Base-by-base conservation (phyloP, 2,113 vertebrate genomes). In the Forbesichthys agassizii region DNA sequence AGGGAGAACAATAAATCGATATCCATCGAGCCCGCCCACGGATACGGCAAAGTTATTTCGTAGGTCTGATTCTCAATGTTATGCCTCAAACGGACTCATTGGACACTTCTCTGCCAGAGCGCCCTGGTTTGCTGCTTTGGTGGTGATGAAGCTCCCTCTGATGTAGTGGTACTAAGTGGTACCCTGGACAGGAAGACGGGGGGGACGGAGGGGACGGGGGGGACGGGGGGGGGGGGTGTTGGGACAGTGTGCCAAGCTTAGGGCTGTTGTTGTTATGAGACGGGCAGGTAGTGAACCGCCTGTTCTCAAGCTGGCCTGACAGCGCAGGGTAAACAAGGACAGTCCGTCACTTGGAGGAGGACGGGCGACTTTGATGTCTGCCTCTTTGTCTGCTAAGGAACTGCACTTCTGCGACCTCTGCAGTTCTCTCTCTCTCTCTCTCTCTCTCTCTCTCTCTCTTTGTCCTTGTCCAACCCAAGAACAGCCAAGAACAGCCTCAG, bases 391-490 rank as follows among this genome's bases (percentile, higher is more conserved):
- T 77, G 67, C 59, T 68, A 47, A 72, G 77, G 51, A 66, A 36
- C 46, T 5, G 12, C 64, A 18, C 74, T 61, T 64, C 48, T 27
- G 60, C 53, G 13, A 33, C 61, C 61, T 55, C 74, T 10, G 56
- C 65, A 51, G 20, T 42, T 1, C 48, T 36, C 33, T 53, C 5
- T 55, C 66, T 63, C 66, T 58, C 61, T 1, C 16, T 77, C 36
- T 18, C 18, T 1, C 54, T 9, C 9, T 16, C 18, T 56, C 54
- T 16, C 18, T 16, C 14, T 20, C 14, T 80, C 27, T 66, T 55
- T 84, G 79, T 89, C 84, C 82, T 87, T 71, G 75, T 64, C 79
- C 84, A 68, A 80, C 83, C 77, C 84, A 72, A 27, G 61, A 79
- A 64, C 77, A 84, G 75, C 71, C 84, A 77, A 66, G 48, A 78